Evolutionary conservation across 2,113 vertebrate genomes (phyloP).

Genomic region (Nipponia nippon): DNA sequence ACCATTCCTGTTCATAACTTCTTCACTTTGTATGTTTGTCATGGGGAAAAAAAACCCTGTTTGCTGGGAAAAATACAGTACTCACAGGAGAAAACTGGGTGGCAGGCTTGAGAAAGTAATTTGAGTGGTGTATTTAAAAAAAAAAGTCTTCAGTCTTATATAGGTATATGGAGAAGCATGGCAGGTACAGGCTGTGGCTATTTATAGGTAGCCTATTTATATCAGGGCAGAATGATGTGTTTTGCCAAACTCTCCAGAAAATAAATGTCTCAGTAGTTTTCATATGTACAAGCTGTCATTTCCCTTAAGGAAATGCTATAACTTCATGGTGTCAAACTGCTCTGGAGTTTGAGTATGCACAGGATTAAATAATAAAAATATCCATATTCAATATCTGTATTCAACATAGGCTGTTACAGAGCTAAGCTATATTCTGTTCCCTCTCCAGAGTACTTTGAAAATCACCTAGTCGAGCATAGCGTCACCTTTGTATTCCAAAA

Average conservation of each 20-base stretch:
- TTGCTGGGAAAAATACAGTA: not conserved
- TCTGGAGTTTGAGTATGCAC: not conserved
- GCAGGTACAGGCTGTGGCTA: not conserved
- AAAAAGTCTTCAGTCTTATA: not conserved
- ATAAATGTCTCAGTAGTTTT: not conserved
- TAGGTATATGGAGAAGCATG: not conserved
- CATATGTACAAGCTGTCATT: not conserved
- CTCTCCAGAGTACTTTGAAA: not conserved
- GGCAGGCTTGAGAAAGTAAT: not conserved
- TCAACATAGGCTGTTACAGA: not conserved
- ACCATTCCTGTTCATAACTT: not conserved
- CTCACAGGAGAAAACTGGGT: not conserved
- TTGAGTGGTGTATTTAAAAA: not conserved
- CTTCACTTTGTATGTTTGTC: not conserved
- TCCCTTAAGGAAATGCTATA: not conserved
- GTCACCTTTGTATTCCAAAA: rapidly evolving
- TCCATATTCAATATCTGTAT: not conserved
- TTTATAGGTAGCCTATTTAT: not conserved
- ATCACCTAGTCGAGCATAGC: rapidly evolving
- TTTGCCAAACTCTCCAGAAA: not conserved
- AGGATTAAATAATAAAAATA: not conserved
- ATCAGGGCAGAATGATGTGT: not conserved
- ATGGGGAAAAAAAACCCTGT: not conserved
- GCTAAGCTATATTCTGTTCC: not conserved
- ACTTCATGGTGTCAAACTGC: not conserved